Conservation (phyloP, 2,888 invertebrate species). For the Xestia ashworthii region DNA sequence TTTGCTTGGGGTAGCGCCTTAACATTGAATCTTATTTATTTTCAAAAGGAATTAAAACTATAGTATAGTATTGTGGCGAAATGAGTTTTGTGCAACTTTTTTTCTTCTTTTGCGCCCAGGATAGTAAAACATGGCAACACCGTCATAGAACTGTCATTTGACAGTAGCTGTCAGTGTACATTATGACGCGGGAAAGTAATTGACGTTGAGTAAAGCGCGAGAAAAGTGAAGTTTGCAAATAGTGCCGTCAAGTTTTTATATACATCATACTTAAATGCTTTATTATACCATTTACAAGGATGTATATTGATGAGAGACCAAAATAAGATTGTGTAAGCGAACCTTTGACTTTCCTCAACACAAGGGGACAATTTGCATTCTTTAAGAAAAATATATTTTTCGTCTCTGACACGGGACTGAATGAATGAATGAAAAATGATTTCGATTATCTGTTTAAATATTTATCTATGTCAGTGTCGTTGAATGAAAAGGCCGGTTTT, state of each 20-base stretch:
- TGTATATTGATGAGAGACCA: constrained; percentile 29
- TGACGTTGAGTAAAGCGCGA: constrained; percentile 11
- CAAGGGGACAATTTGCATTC: constrained; percentile 50
- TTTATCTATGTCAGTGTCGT: constrained; percentile 31
- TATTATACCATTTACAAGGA: constrained; percentile 31
- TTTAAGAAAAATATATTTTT: constrained; percentile 31
- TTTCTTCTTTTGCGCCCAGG: not conserved
- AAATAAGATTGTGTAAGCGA: constrained; percentile 23
- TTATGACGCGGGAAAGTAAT: not conserved
- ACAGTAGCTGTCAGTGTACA: constrained; percentile 30
- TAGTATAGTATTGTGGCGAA: not conserved
- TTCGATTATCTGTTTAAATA: constrained; percentile 21
- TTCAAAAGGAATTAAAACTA: not conserved
- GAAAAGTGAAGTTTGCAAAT: constrained; percentile 7
- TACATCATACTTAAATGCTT: constrained; percentile 1
- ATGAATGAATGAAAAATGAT: constrained; percentile 23
- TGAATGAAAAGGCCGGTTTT: not conserved
- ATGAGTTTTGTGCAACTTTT: not conserved
- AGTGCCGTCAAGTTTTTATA: not conserved
- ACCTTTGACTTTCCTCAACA: constrained; percentile 57
- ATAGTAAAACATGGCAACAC: constrained; percentile 14
- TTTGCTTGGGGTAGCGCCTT: no score
- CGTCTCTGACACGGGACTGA: not conserved
- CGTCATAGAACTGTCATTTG: not conserved
- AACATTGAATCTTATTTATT: not conserved